These are phyloP conservation scores for Philereme vetulata DNA, from an alignment of 2,888 invertebrate genomes.

Conservation along the genomic window DNA sequence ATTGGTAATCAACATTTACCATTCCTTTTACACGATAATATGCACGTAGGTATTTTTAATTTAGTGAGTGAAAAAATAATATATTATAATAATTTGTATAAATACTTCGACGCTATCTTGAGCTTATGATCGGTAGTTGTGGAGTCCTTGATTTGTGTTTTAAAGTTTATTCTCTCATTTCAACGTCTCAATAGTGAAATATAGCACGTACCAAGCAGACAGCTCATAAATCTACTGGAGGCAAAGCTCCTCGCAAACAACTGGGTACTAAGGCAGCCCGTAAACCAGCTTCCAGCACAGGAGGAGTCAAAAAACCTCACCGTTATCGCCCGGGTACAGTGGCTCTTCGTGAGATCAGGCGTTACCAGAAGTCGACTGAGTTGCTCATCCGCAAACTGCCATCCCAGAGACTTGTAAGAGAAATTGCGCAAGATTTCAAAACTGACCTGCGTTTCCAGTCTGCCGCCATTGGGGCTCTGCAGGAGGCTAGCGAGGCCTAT, in stretches of 20 bases:
- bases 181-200: conserved; percentile 54
- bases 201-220: conserved; percentile 99
- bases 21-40: too few relatives aligned
- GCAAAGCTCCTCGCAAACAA: conserved; percentile 98
- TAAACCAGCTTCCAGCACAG: conserved; percentile 97
- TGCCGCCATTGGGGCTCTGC: conserved; percentile 95
- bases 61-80: too few relatives aligned
- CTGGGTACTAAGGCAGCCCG: conserved; percentile 97
- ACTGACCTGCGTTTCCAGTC: conserved; percentile 98
- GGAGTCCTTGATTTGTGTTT: conserved; percentile 15
- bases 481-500: conserved; percentile 96
- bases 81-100: too few relatives aligned
- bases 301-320: conserved; percentile 98
- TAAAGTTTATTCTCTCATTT: conserved; percentile 8
- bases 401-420: conserved; percentile 97
- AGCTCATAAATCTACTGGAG: conserved; percentile 98
- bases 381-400: conserved; percentile 97
- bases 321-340: conserved; percentile 98
- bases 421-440: conserved; percentile 99
- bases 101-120: conserved; percentile 80
- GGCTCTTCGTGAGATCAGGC: conserved; percentile 97
- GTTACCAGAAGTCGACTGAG: conserved; percentile 98
- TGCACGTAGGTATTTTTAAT: too few relatives aligned
- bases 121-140: conserved; percentile 79
- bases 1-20: too few relatives aligned